Evolutionary conservation across 2,797 vertebrate genomes (phyloP).

Genomic region (Serranus cabrilla): DNA sequence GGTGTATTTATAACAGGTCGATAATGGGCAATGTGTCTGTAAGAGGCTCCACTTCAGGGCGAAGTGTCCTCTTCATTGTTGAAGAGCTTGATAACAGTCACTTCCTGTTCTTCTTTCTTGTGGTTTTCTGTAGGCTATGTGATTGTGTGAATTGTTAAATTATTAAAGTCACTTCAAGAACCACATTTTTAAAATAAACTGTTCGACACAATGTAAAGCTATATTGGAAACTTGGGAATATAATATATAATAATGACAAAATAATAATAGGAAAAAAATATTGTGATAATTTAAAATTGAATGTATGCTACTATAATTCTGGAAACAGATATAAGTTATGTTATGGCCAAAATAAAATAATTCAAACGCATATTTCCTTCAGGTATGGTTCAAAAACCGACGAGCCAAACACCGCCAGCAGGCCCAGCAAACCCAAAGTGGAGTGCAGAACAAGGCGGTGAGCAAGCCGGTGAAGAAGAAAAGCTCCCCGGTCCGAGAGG

Average conservation of each 20-base stretch:
- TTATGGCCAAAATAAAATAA: background rate
- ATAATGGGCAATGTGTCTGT: background rate
- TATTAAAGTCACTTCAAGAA: no score
- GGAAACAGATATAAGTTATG: no score
- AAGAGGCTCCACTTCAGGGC: slow-evolving; percentile 1
- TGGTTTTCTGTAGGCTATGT: background rate
- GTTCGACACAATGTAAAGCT: no score
- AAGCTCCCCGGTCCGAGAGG: slow-evolving; percentile 91
- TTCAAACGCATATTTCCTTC: background rate
- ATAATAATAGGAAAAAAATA: no score
- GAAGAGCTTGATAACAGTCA: background rate
- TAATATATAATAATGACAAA: no score
- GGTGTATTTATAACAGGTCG: background rate
- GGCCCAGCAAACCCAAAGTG: slow-evolving; percentile 86
- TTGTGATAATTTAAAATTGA: no score
- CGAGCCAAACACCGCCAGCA: slow-evolving; percentile 96
- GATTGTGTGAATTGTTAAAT: no score
- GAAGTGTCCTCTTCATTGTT: background rate
- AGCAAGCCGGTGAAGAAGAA: slow-evolving; percentile 94
- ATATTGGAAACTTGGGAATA: no score
- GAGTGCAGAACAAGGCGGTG: slow-evolving; percentile 90
- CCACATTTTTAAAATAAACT: background rate
- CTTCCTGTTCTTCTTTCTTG: no score
- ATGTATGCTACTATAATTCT: no score
- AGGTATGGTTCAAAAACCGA: slow-evolving; percentile 99